A percentile compares a stretch with the other conserved stretches of the same genome.
phyloP scores from a whole-genome alignment of 2,113 vertebrate species.

The Actinemys pallida region DNA sequence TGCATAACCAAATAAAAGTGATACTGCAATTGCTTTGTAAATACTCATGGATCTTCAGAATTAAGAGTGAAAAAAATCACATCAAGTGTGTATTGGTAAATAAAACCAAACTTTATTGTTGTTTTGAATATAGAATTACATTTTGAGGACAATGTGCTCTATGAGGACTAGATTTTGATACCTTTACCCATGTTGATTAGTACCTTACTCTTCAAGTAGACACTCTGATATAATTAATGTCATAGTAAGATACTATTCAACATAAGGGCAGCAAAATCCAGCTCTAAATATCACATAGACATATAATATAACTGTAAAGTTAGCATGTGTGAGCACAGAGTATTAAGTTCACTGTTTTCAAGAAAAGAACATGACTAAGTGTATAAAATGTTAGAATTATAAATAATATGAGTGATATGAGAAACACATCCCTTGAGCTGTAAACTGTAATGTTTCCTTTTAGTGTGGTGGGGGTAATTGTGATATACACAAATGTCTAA shows the following conservation, averaged over 20 bases:
- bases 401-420: too few species aligned
- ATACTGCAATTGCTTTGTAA: conserved; percentile 7
- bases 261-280: background rate
- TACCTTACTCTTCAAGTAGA: background rate
- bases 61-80: accelerated
- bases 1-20: conserved; percentile 26
- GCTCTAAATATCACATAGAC: background rate
- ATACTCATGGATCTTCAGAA: background rate
- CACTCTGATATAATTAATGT: background rate
- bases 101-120: background rate
- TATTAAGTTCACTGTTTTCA: too few species aligned
- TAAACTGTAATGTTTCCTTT: too few species aligned
- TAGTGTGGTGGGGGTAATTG: too few species aligned
- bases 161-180: too few species aligned
- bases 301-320: too few species aligned
- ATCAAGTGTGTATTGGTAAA: background rate
- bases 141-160: too few species aligned
- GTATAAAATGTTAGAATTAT: too few species aligned
- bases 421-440: too few species aligned
- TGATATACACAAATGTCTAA: too few species aligned
- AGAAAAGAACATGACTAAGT: too few species aligned
- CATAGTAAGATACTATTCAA: background rate
- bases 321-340: too few species aligned
- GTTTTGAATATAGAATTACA: background rate
- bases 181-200: background rate